phyloP scores from a whole-genome alignment of 1,140 invertebrate genomes.

The Hyposmocoma kahamanoa region DNA sequence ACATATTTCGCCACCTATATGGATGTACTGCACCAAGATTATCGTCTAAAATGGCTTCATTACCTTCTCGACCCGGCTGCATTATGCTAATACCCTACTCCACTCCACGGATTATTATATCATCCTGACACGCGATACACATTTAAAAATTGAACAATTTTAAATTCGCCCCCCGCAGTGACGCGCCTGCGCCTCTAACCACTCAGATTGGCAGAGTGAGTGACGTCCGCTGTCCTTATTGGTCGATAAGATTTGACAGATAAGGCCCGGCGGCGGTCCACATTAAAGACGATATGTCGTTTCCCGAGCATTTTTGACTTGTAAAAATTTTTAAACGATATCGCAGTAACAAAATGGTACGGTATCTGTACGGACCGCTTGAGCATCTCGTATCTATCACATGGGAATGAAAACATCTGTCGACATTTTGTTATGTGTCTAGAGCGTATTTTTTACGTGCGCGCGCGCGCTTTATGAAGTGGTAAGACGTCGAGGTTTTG shows the following conservation, averaged over 20 bases:
- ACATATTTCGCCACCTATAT: slow-evolving; percentile 48
- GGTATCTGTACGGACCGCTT: slow-evolving; percentile 19
- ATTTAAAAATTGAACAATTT: slow-evolving; percentile 54
- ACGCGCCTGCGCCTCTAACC: slow-evolving; percentile 28
- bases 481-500: slow-evolving; percentile 22
- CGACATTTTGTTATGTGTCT: slow-evolving; percentile 41
- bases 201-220: slow-evolving; percentile 62
- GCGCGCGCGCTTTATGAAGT: slow-evolving; percentile 29
- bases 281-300: slow-evolving; percentile 56
- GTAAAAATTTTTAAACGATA: slow-evolving; percentile 60
- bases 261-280: slow-evolving; percentile 45
- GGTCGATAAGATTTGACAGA: slow-evolving; percentile 67
- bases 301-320: slow-evolving; percentile 41
- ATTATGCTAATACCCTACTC: slow-evolving; percentile 42
- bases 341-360: slow-evolving; percentile 43
- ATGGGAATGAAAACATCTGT: slow-evolving; percentile 58
- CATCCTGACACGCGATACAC: slow-evolving; percentile 50
- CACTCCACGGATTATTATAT: slow-evolving; percentile 28
- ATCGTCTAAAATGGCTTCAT: slow-evolving; percentile 46
- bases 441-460: slow-evolving; percentile 22
- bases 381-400: slow-evolving; percentile 32
- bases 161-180: slow-evolving; percentile 54
- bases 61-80: slow-evolving; percentile 22
- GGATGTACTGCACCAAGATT: slow-evolving; percentile 10
- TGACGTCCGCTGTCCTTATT: slow-evolving; percentile 66